Percentiles rank a stretch among this genome's conserved stretches.
Evolutionary conservation across 2,888 invertebrate genomes (phyloP).

Genomic region (Archips crataeganus): DNA sequence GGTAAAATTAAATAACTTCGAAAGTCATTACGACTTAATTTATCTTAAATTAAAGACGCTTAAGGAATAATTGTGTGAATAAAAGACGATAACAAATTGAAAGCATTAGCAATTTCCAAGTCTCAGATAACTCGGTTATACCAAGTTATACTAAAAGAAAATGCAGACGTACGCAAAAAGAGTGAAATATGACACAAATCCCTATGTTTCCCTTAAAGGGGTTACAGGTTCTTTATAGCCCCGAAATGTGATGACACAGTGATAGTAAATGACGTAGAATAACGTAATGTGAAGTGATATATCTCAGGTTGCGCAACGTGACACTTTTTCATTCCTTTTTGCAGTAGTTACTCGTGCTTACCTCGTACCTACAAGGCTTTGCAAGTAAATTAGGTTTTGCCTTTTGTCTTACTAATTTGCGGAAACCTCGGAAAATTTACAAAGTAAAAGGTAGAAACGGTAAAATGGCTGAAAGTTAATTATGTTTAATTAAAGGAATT

Average conservation of each 20-base stretch:
- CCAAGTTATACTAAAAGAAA: conserved; percentile 2
- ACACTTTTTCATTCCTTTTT: conserved; percentile 14
- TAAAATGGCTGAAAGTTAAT: conserved; percentile 23
- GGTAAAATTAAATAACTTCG: background rate
- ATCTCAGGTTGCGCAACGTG: background rate
- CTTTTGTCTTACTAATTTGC: conserved; percentile 4
- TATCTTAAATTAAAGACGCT: background rate
- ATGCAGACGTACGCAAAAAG: background rate
- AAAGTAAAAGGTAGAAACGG: conserved; percentile 17
- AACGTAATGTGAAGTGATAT: conserved; percentile 25
- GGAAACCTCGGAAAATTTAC: conserved; percentile 6
- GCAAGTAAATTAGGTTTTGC: background rate
- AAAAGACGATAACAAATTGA: background rate
- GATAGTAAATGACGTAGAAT: conserved; percentile 31
- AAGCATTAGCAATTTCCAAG: background rate
- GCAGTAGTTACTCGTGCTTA: background rate
- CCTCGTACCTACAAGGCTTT: background rate
- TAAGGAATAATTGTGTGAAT: background rate
- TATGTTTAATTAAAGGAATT: conserved; percentile 34
- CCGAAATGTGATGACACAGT: conserved; percentile 21
- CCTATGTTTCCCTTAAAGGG: conserved; percentile 13
- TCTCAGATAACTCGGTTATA: background rate
- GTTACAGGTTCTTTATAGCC: conserved; percentile 2
- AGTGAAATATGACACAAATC: background rate
- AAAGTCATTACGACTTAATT: background rate